Evolutionary conservation across 2,888 invertebrate species (phyloP), one percentile per base, ranked within the genome.

Genomic region (Polymixis flavicincta): DNA sequence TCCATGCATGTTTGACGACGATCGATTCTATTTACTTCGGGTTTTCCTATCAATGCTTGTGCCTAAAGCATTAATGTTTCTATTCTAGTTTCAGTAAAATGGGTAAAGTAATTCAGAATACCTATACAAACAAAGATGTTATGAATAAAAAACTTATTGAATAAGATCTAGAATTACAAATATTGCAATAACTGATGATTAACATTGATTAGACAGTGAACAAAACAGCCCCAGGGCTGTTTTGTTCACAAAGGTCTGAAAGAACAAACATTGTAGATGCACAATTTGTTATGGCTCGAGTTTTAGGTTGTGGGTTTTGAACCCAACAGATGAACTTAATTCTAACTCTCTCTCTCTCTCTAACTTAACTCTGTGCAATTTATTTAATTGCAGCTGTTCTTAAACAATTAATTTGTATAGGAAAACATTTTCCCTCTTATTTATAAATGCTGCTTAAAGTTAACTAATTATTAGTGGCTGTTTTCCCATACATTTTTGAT

Each of bases 361-460:
- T n/a, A n/a, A n/a, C n/a, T n/a, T 70, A n/a, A 28, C 1, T 68
- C 22, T n/a, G 22, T 68, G n/a, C 22, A 73, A 71, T 54, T n/a
- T n/a, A 45, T 45, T 60, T 19, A 1, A 48, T 55, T 45, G 6
- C 19, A 19, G 14, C 19, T 28, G 22, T 54, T 22, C 19, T 11
- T 45, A 54, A 28, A 42, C 9, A 25, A 42, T 61, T 9, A n/a
- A 2, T 11, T 37, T 37, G 11, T 32, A 17, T 17, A 37, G 19
- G 6, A 59, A 57, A n/a, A 19, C 5, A 1, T 63, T 25, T n/a
- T n/a, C n/a, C n/a, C n/a, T n/a, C n/a, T n/a, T n/a, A n/a, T n/a
- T n/a, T n/a, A n/a, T n/a, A n/a, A n/a, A n/a, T n/a, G n/a, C n/a
- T n/a, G n/a, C n/a, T n/a, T n/a, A n/a, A n/a, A n/a, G n/a, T n/a